A percentile compares a stretch with the other conserved stretches of the same genome.
phyloP scores from a whole-genome alignment of 2,797 vertebrate genomes.

The Coregonus sp. region DNA sequence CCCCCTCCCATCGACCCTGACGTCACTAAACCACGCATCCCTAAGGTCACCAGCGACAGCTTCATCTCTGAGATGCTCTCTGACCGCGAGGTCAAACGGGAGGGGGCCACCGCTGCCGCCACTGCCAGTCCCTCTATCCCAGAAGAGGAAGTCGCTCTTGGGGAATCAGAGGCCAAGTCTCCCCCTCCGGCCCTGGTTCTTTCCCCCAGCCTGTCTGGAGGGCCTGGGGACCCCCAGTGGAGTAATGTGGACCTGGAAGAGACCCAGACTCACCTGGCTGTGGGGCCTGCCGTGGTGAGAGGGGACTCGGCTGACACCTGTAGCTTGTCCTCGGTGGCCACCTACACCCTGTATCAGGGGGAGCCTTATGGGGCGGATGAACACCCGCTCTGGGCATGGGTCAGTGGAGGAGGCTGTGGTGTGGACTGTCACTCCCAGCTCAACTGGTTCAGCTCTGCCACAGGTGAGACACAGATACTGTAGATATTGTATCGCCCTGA shows the following conservation, averaged over 20 bases:
- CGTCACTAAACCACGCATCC: slow-evolving; percentile 62
- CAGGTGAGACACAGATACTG: slow-evolving; percentile 72
- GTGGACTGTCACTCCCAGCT: slow-evolving; percentile 83
- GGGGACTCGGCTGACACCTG: slow-evolving; percentile 72
- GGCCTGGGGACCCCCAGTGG: slow-evolving; percentile 79
- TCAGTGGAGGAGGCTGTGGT: slow-evolving; percentile 87
- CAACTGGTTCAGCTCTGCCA: slow-evolving; percentile 84
- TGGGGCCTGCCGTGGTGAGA: slow-evolving; percentile 29
- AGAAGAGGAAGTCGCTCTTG: slow-evolving; percentile 55
- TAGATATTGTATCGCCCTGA: not conserved
- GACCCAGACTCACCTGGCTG: slow-evolving; percentile 67
- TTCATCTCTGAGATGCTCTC: slow-evolving; percentile 82
- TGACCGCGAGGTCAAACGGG: slow-evolving; percentile 61
- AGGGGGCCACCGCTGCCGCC: slow-evolving; percentile 6
- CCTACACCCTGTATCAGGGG: slow-evolving; percentile 79
- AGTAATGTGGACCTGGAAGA: slow-evolving; percentile 93
- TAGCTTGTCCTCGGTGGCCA: slow-evolving; percentile 84
- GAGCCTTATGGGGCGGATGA: slow-evolving; percentile 81
- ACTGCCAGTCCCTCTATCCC: slow-evolving; percentile 44
- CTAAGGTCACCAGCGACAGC: slow-evolving; percentile 83
- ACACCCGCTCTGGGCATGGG: slow-evolving; percentile 92
- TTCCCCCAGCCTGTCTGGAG: slow-evolving; percentile 44
- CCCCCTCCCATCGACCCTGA: slow-evolving; percentile 33
- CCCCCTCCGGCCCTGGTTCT: slow-evolving; percentile 23
- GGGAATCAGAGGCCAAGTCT: slow-evolving; percentile 34